Evolutionary conservation across 1,140 invertebrate genomes (phyloP).

Genomic region (Amphibalanus amphitrite): DNA sequence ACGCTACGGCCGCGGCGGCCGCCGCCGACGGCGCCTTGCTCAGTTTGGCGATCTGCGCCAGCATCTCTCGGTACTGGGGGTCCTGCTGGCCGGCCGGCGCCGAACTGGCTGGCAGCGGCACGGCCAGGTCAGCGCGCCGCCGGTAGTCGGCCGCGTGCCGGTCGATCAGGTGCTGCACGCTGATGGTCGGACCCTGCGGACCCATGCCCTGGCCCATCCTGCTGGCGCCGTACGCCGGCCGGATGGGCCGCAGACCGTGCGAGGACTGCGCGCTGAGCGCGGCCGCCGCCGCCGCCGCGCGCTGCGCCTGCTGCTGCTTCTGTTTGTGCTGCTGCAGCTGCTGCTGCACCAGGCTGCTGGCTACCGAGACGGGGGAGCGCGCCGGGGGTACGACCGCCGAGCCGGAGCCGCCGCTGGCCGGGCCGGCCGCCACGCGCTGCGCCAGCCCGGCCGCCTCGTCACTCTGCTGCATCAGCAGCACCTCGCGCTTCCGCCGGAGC

Average conservation of each 20-base stretch:
- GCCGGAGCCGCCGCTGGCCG: not conserved
- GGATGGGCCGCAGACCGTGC: conserved; percentile 14
- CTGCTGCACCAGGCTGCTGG: not conserved
- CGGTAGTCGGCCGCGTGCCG: conserved; percentile 34
- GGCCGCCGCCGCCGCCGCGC: conserved; percentile 10
- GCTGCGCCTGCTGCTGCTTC: conserved; percentile 18
- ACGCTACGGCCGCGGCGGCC: not conserved
- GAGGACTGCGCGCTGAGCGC: no score
- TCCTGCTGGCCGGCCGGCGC: conserved; percentile 6
- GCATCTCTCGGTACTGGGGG: conserved; percentile 48
- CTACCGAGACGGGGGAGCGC: not conserved
- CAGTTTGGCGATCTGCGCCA: conserved; percentile 53
- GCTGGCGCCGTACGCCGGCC: conserved; percentile 16
- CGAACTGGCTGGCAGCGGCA: not conserved
- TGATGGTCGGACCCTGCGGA: conserved; percentile 51
- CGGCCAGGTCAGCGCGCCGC: conserved; percentile 2
- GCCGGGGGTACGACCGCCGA: not conserved
- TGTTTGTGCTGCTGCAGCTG: conserved; percentile 16
- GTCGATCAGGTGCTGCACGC: conserved; percentile 63
- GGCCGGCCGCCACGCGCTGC: not conserved
- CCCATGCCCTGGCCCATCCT: conserved; percentile 25
- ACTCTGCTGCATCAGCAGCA: conserved; percentile 25
- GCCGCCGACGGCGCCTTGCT: conserved; percentile 23
- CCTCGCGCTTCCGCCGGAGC: conserved; percentile 13
- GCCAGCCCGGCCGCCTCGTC: conserved; percentile 22